Conservation (phyloP, 2,797 vertebrate species). For the Molossus molossus region DNA sequence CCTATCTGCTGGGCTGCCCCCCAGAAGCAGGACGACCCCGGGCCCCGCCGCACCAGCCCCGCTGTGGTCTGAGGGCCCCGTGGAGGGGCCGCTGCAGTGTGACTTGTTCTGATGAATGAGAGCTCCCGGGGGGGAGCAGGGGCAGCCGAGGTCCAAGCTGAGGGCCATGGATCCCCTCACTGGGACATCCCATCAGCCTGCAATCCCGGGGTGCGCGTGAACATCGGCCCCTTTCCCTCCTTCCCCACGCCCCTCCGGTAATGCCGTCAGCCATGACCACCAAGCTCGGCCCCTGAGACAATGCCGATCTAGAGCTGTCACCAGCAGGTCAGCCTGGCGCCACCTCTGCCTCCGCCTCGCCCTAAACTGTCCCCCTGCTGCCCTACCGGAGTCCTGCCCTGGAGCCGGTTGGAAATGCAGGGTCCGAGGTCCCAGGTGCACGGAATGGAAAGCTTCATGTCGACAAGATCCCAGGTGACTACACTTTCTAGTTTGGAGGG, state of each 20-base stretch:
- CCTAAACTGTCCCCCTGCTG: not conserved
- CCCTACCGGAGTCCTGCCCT: not conserved
- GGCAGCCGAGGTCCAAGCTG: not conserved
- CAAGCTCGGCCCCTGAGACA: not conserved
- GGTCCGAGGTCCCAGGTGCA: not conserved
- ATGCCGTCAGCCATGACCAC: not conserved
- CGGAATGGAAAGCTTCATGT: not conserved
- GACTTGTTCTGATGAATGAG: not conserved
- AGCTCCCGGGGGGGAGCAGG: not conserved
- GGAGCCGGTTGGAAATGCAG: not conserved
- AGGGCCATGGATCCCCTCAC: not conserved
- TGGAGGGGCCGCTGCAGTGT: not conserved
- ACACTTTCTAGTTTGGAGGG: too few species aligned
- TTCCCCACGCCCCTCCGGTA: accelerated
- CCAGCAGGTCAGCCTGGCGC: not conserved
- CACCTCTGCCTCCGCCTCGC: not conserved
- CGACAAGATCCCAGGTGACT: not conserved
- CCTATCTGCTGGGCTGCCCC: not conserved
- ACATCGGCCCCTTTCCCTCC: not conserved
- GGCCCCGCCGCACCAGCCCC: not conserved
- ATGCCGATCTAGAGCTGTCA: not conserved
- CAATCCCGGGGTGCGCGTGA: not conserved
- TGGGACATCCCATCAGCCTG: not conserved
- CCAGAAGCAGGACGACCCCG: not conserved
- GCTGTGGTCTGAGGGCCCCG: not conserved